Evolutionary conservation across 2,113 vertebrate species (phyloP).

Genomic region (Coracopsis vasa): DNA sequence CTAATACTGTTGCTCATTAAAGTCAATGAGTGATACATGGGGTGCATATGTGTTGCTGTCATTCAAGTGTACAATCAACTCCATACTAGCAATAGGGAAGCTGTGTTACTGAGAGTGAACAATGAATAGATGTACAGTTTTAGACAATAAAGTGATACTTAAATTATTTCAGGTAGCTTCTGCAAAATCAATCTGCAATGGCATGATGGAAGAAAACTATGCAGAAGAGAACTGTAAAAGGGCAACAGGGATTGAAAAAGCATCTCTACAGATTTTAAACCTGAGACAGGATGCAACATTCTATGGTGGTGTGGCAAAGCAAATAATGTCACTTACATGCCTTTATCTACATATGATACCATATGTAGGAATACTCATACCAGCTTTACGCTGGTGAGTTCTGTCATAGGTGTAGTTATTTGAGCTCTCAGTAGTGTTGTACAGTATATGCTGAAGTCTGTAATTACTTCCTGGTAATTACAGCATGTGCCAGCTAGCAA

Average conservation of each 20-base stretch:
- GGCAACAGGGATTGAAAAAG: not conserved
- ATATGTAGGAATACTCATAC: not conserved
- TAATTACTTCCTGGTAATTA: not conserved
- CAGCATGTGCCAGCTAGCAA: not conserved
- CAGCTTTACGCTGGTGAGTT: not conserved
- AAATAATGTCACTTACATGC: not conserved
- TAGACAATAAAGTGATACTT: not conserved
- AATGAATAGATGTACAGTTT: not conserved
- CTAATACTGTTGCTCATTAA: not conserved
- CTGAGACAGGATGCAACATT: not conserved
- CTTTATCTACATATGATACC: not conserved
- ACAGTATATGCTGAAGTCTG: not conserved
- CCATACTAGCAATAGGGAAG: not conserved
- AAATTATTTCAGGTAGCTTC: not conserved
- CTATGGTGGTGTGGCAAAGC: not conserved
- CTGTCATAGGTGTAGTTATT: not conserved
- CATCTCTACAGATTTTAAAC: not conserved
- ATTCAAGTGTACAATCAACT: not conserved
- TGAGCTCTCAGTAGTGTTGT: not conserved
- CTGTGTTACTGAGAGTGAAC: not conserved
- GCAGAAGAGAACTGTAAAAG: not conserved
- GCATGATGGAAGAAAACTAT: not conserved
- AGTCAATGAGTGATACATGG: not conserved
- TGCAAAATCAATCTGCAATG: not conserved
- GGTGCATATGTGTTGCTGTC: not conserved